phyloP scores from a whole-genome alignment of 2,888 invertebrate genomes.

The Meloe dianella region DNA sequence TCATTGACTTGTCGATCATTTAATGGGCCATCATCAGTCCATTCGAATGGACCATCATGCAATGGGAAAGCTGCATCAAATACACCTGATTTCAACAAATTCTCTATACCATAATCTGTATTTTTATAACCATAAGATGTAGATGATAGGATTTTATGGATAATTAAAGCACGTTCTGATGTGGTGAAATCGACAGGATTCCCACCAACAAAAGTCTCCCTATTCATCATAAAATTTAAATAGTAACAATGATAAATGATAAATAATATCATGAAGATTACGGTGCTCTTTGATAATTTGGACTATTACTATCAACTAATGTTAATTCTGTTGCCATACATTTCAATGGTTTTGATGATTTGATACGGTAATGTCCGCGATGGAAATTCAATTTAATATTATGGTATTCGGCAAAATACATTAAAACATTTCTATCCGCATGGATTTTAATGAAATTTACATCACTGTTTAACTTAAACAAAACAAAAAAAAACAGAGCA shows the following conservation, averaged over 20 bases:
- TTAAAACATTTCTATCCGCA: conserved; percentile 46
- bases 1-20: conserved; percentile 55
- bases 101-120: conserved; percentile 47
- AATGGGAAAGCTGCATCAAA: conserved; percentile 52
- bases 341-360: conserved; percentile 26
- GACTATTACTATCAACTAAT: conserved; percentile 33
- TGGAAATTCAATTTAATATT: conserved; percentile 44
- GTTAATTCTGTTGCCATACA: conserved; percentile 46
- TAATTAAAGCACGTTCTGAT: conserved; percentile 51
- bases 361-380: conserved; percentile 36
- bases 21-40: conserved; percentile 47
- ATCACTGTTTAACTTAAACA: neutral
- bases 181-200: conserved; percentile 44
- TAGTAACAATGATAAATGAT: conserved; percentile 16
- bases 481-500: too few species aligned
- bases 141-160: conserved; percentile 47
- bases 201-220: conserved; percentile 34
- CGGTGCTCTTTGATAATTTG: conserved; percentile 43
- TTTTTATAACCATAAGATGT: conserved; percentile 44
- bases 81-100: conserved; percentile 44
- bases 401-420: conserved; percentile 41
- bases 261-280: conserved; percentile 26
- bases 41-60: conserved; percentile 53
- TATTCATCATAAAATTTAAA: conserved; percentile 28
- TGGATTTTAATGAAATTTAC: conserved; percentile 46